Base-by-base conservation (phyloP, 2,113 vertebrate species). In the Gambusia holbrooki region DNA sequence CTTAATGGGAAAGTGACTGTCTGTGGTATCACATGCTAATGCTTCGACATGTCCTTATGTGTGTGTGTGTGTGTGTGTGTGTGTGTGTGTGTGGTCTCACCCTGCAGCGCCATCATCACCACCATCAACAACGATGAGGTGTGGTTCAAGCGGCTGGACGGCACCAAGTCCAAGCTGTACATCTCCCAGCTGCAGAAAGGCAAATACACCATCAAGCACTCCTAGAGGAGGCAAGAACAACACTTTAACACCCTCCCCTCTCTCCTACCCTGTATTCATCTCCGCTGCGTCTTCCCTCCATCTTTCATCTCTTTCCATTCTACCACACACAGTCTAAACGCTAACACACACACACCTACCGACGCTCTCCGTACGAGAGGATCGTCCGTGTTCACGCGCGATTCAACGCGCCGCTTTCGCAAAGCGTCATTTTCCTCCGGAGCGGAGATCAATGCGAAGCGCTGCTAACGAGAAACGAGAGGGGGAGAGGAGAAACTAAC, bases 101-200 rank as follows among this genome's bases (percentile, higher is more conserved):
- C 79, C 73, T 90, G 72, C 92, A 99, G 97, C 90, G 97, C 97
- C 79, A 91, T 97, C 95, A 98, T 99, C 94, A 98, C 97, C 92
- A 97, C 96, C 83, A 96, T 99, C 94, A 98, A 98, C 96, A 96
- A 97, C 73, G 97, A 98, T 87, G 97, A 99, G 95, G 97, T 99
- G 90, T 99, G 97, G 96, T 97, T 97, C 95, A 99, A 99, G 88
- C 96, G 97, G 40, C 94, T 96, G 58, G 97, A 99, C 83, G 97
- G 97, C 93, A 98, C 95, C 95, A 99, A 99, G 93, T 99, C 97
- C 45, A 99, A 99, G 94, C 94, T 99, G 62, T 98, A 97, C 91
- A 96, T 99, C 94, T 98, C 97, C 85, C 97, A 99, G 91, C 95
- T 99, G 81, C 97, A 97, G 93, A 99, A 98, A 96, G 97, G 97